Evolutionary conservation across 2,113 vertebrate species (phyloP), one percentile per base, ranked within the genome.

Genomic region (Paralichthys olivaceus): DNA sequence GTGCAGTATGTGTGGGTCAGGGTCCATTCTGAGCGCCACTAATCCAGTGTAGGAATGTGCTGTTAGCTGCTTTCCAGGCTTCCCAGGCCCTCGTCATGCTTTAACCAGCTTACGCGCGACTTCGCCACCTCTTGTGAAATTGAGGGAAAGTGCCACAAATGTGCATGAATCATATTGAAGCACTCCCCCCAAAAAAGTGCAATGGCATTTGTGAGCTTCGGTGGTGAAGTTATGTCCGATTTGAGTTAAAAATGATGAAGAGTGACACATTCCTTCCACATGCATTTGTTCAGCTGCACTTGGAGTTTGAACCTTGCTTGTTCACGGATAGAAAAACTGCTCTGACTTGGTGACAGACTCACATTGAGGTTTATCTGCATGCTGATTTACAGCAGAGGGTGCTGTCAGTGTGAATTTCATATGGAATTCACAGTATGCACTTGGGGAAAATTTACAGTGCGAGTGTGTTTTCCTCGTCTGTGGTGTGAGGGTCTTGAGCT

Each of bases 11-110:
- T 58, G 66, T 68, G 81, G 75, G 80, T 89, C 65, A 87, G 73
- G 69, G 81, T 76, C 67, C 65, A 40, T 9, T 11, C 83, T 81
- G 83, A 88, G 86, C 89, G 84, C 20, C 69, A 78, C 78, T 93
- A 92, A 94, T 92, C 91, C 87, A 72, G 55, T 45, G 74, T 75
- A 84, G 90, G 92, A 94, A 94, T 94, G 90, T 73, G 68, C 81
- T 13, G 71, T 87, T 90, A 83, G 87, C 81, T 79, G 82, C 83
- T 90, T 84, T 81, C 74, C 65, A 80, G 73, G 71, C 87, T 91
- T 93, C 86, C 89, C 87, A 86, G 82, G 81, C 68, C 76, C 67
- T 82, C 49, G 76, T 87, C 84, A 88, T 85, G 87, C 87, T 87
- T 91, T 92, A 89, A 89, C 68, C 54, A 86, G 84, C 81, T 93